These are phyloP conservation scores for Lycia hirtaria DNA, from an alignment of 2,888 invertebrate species.

Conservation along the genomic window DNA sequence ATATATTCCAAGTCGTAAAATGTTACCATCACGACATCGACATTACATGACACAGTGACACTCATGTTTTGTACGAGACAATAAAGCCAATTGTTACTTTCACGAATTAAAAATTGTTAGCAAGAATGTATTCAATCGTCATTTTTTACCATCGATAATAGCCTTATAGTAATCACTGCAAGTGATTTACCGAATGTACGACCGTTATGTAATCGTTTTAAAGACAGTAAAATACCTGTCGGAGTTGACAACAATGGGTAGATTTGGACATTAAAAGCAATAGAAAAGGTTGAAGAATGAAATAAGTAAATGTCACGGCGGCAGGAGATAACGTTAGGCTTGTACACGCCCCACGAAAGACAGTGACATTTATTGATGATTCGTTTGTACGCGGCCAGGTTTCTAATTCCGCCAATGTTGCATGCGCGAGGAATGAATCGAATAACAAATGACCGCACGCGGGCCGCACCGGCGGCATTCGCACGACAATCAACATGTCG, in stretches of 20 bases:
- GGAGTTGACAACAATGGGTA: slow-evolving; percentile 5
- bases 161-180: slow-evolving; percentile 20
- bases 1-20: slow-evolving; percentile 53
- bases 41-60: slow-evolving; percentile 47
- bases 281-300: slow-evolving; percentile 13
- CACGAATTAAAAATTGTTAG: slow-evolving; percentile 46
- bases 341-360: slow-evolving; percentile 26
- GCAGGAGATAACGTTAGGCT: slow-evolving; percentile 21
- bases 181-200: slow-evolving; percentile 18
- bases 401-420: slow-evolving; percentile 65
- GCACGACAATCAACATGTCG: slow-evolving; percentile 75
- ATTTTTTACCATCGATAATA: slow-evolving; percentile 29
- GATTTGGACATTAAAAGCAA: slow-evolving; percentile 3
- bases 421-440: slow-evolving; percentile 61
- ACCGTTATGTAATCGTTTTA: slow-evolving; percentile 26
- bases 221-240: slow-evolving; percentile 26
- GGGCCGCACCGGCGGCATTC: slow-evolving; percentile 55
- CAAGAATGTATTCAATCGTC: slow-evolving; percentile 27
- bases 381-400: slow-evolving; percentile 58
- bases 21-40: slow-evolving; percentile 56
- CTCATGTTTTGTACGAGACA: slow-evolving; percentile 24
- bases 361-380: slow-evolving; percentile 57
- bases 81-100: slow-evolving; percentile 40
- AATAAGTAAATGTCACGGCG: slow-evolving; percentile 16
- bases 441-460: slow-evolving; percentile 69